These are phyloP conservation scores for Galerucella calmariensis DNA, from an alignment of 2,888 invertebrate genomes.

Conservation along the genomic window DNA sequence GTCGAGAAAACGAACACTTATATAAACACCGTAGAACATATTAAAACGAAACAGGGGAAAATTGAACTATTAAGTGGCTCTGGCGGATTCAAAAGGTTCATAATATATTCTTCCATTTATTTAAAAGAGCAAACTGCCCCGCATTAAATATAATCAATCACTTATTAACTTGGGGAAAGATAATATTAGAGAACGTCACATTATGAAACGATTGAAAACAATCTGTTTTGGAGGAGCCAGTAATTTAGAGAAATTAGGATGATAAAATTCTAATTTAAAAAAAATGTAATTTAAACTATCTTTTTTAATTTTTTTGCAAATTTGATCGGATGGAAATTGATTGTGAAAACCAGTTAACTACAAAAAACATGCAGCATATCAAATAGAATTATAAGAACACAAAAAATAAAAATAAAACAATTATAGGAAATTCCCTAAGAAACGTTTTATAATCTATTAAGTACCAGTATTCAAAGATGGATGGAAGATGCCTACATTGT, in stretches of 20 bases:
- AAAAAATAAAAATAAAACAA: no score
- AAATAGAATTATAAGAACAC: no score
- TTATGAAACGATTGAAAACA: constrained; percentile 1
- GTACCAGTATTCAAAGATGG: no score
- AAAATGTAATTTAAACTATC: not conserved
- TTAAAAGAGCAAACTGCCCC: constrained; percentile 21
- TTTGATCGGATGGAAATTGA: no score
- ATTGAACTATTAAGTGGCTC: constrained; percentile 31
- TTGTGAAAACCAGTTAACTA: no score
- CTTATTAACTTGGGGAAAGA: constrained; percentile 16
- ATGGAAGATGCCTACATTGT: no score
- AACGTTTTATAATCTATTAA: no score
- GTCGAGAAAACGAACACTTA: constrained; percentile 25
- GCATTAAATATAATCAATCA: constrained; percentile 31
- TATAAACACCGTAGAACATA: constrained; percentile 27
- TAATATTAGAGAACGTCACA: constrained; percentile 7
- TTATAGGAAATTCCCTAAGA: no score
- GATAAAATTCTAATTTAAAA: constrained; percentile 4
- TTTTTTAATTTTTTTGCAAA: not conserved
- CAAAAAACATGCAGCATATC: no score
- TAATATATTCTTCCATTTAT: constrained; percentile 13
- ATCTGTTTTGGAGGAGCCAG: constrained; percentile 12
- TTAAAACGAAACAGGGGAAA: constrained; percentile 25
- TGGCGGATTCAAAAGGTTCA: constrained; percentile 22
- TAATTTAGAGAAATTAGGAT: constrained; percentile 11